Base-by-base conservation (phyloP, 2,888 invertebrate genomes). In the Notodonta dromedarius region DNA sequence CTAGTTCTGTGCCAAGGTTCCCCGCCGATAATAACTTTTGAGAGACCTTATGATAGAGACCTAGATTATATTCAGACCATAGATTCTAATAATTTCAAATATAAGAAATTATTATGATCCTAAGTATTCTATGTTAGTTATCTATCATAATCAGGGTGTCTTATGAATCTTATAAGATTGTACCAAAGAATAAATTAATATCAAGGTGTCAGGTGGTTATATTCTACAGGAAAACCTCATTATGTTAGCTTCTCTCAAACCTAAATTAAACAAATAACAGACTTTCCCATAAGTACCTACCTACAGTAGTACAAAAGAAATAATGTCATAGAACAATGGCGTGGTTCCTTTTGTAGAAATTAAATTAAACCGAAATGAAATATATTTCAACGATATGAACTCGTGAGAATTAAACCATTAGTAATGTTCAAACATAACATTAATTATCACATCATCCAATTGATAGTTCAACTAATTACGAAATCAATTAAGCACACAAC, bases 1-100 rank as follows among this genome's bases (percentile, higher is more conserved):
- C 2, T n/a, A 32, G 32, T 64, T 60, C 16, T 59, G 56, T 65
- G 70, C 67, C 74, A 74, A 74, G 74, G 74, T 64, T 66, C 40
- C n/a, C 32, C 44, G 12, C 48, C 6, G 39, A 59, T 58, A 67
- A 58, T 11, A 54, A 70, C 32, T 66, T 63, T 64, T 67, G 63
- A 61, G 67, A 67, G 67, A 54, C 68, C 32, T 66, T 63, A 66
- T 67, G 63, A 61, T 69, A 67, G 67, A 71, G 65, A 69, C 8
- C 66, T 71, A 64, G 32, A 63, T 69, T 60, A 62, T 61, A 62
- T 67, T 59, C 51, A 65, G 46, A 56, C 58, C 52, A 12, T 32
- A 52, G 11, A 13, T 40, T 55, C 16, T 35, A 9, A n/a, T 51
- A 4, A 24, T 7, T 11, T 11, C 6, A 16, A 24, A 51, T 24